Evolutionary conservation across 2,888 invertebrate species (phyloP).

Genomic region (Machimus atricapillus): DNA sequence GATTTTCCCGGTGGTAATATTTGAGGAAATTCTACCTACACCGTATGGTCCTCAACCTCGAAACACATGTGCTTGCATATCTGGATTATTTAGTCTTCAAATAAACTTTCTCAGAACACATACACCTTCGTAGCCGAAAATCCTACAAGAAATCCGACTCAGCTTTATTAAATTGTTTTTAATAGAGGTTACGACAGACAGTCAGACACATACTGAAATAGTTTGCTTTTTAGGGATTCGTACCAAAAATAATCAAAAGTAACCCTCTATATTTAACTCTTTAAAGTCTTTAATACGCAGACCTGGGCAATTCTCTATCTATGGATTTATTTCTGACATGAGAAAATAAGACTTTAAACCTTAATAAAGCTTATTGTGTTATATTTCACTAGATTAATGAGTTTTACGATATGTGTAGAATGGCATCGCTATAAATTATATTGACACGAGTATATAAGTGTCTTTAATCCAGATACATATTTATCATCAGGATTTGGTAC

Average conservation of each 20-base stretch:
- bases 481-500: no score
- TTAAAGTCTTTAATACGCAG: no score
- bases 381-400: no score
- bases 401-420: no score
- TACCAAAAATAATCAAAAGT: neutral
- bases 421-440: no score
- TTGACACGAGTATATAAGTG: no score
- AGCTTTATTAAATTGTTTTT: neutral
- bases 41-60: neutral
- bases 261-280: neutral
- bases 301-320: no score
- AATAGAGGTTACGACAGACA: neutral
- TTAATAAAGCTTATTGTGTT: no score
- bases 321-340: no score
- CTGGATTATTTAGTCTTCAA: neutral
- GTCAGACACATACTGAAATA: neutral
- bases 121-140: neutral
- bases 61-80: neutral
- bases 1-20: neutral
- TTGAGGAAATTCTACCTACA: neutral
- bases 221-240: neutral
- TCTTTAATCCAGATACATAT: no score
- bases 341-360: no score
- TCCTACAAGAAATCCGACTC: neutral
- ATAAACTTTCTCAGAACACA: neutral